These are phyloP conservation scores for Eueremaeus valkanovi DNA, from an alignment of 2,888 invertebrate species.

Conservation along the genomic window DNA sequence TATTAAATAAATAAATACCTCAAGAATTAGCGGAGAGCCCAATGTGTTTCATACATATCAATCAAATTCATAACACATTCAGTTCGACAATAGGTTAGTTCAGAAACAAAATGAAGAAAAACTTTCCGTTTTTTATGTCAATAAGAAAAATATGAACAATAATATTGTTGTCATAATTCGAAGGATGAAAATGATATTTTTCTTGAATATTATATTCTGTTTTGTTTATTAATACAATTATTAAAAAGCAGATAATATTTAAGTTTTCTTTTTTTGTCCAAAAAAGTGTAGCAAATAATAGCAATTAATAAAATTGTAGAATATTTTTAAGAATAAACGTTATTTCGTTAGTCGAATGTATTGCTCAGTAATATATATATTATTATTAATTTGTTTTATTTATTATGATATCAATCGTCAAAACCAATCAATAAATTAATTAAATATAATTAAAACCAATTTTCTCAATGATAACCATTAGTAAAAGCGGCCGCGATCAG, in stretches of 20 bases:
- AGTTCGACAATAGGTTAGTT: neutral
- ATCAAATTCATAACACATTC: neutral
- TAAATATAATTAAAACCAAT: neutral
- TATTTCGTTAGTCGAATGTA: neutral
- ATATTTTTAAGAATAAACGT: neutral
- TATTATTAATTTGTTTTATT: neutral
- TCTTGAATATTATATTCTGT: neutral
- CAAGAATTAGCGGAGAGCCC: neutral
- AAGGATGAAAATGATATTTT: neutral
- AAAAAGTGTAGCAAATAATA: neutral
- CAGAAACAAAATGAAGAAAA: neutral
- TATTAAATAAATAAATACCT: constrained; percentile 12
- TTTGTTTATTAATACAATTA: neutral
- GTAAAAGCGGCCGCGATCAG: constrained; percentile 97
- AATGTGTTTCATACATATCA: neutral
- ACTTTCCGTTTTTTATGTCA: neutral
- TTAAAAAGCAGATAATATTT: constrained; percentile 11
- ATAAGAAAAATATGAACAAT: neutral
- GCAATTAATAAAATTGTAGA: constrained; percentile 1
- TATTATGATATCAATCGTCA: neutral
- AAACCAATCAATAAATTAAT: neutral
- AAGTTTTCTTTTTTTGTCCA: neutral
- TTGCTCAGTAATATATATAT: neutral
- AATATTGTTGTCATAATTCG: no score
- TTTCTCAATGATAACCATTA: constrained; percentile 86